A percentile compares a stretch with the other conserved stretches of the same genome.
Evolutionary conservation across 2,797 vertebrate genomes (phyloP).

Genomic region (Smutsia gigantea): DNA sequence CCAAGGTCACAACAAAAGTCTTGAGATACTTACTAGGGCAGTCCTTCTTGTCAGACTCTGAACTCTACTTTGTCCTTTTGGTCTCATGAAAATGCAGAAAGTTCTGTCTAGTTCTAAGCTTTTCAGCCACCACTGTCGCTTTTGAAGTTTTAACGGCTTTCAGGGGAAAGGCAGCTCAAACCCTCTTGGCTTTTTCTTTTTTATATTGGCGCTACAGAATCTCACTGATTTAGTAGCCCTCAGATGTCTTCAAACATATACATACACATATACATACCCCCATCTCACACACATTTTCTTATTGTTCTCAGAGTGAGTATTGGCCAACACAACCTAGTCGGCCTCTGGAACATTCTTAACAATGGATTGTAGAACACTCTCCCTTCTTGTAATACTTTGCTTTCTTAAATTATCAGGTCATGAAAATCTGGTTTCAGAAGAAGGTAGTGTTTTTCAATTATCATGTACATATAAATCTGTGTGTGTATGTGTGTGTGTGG

Average conservation of each 20-base stretch:
- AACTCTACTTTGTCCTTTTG: background rate
- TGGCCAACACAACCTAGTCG: background rate
- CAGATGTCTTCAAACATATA: background rate
- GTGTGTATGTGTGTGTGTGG: background rate
- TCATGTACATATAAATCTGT: background rate
- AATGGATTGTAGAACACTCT: background rate
- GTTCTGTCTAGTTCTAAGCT: background rate
- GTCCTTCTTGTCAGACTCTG: background rate
- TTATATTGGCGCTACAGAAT: background rate
- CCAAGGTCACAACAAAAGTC: background rate
- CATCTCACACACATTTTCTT: background rate
- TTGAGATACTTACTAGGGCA: background rate
- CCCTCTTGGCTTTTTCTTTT: background rate
- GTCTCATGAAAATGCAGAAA: background rate
- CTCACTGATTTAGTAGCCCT: background rate
- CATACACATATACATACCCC: background rate
- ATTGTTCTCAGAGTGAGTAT: background rate
- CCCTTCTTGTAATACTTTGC: background rate
- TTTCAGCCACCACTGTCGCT: no score
- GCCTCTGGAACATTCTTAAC: background rate
- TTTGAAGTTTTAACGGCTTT: background rate
- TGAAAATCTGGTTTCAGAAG: constrained; percentile 22
- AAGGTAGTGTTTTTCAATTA: background rate
- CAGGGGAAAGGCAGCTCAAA: background rate
- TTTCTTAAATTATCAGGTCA: background rate